phyloP scores from a whole-genome alignment of 2,797 vertebrate species.

The Hylomyscus alleni region DNA sequence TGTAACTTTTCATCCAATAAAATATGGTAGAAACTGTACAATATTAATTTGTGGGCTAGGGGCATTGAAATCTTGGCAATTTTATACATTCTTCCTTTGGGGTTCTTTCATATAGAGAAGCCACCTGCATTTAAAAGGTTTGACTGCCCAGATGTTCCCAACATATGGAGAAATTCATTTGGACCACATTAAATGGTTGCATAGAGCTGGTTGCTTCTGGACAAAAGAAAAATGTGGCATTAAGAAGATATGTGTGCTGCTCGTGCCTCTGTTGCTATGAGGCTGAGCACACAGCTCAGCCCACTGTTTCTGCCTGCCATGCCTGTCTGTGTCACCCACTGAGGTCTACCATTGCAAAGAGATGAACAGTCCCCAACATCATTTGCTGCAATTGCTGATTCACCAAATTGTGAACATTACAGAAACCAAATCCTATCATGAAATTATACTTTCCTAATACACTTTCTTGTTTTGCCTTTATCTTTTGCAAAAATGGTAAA shows the following conservation, averaged over 20 bases:
- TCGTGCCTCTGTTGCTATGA: background rate
- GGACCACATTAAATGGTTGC: background rate
- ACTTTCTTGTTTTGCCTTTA: constrained; percentile 28
- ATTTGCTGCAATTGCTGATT: background rate
- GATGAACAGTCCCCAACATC: background rate
- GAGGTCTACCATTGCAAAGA: background rate
- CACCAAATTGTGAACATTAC: background rate
- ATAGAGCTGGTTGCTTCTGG: background rate
- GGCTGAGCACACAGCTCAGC: background rate
- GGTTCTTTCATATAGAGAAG: background rate
- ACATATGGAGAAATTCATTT: background rate
- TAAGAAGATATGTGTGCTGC: background rate
- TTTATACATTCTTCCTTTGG: background rate
- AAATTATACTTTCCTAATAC: constrained; percentile 18
- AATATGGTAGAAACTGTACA: background rate
- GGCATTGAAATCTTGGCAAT: background rate
- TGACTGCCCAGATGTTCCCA: background rate
- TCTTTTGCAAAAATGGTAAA: background rate
- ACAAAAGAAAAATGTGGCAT: background rate
- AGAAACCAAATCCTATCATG: background rate
- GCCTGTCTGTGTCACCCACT: background rate
- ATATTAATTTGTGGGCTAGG: background rate
- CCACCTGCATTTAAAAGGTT: background rate
- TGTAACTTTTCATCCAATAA: too few species aligned
- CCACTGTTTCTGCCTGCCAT: background rate